Evolutionary conservation across 30 jellyfish, hydroid and myxozoan species (phyloP).

Genomic region (Mastigias papua): DNA sequence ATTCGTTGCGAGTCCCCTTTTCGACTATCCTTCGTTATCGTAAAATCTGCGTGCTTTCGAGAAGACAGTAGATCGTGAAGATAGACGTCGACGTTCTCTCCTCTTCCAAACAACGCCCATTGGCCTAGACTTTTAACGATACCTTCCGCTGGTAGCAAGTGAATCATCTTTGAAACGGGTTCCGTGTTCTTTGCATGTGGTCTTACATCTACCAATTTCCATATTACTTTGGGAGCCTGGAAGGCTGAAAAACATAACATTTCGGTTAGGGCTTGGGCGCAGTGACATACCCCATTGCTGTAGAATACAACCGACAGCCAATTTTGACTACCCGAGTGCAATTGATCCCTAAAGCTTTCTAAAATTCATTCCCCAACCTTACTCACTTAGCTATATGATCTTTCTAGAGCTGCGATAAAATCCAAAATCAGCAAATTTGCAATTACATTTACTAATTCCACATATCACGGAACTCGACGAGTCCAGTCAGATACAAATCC

Average conservation of each 20-base stretch:
- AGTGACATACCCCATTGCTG: too few species aligned
- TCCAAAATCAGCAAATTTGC: too few species aligned
- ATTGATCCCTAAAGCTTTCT: too few species aligned
- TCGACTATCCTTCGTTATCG: slow-evolving; percentile 12
- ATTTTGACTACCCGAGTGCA: too few species aligned
- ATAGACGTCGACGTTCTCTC: slow-evolving; percentile 69
- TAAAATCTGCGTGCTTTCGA: slow-evolving; percentile 39
- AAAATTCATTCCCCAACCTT: too few species aligned
- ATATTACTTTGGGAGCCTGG: slow-evolving; percentile 28
- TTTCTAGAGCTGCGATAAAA: too few species aligned
- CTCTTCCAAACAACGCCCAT: slow-evolving; percentile 63
- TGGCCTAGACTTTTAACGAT: slow-evolving; percentile 22
- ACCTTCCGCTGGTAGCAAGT: slow-evolving; percentile 28
- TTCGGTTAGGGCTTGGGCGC: too few species aligned
- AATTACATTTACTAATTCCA: too few species aligned
- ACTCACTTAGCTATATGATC: too few species aligned
- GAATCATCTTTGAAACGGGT: slow-evolving; percentile 26
- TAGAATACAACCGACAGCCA: too few species aligned
- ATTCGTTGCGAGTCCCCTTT: slow-evolving; percentile 3
- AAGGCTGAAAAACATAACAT: slow-evolving; percentile 2
- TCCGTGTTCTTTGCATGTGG: slow-evolving; percentile 40
- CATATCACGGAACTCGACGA: too few species aligned
- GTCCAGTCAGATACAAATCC: too few species aligned
- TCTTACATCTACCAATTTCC: slow-evolving; percentile 32
- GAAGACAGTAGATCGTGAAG: slow-evolving; percentile 61